Evolutionary conservation across 1,140 invertebrate species (phyloP).

Genomic region (Zelostemma sp.): DNA sequence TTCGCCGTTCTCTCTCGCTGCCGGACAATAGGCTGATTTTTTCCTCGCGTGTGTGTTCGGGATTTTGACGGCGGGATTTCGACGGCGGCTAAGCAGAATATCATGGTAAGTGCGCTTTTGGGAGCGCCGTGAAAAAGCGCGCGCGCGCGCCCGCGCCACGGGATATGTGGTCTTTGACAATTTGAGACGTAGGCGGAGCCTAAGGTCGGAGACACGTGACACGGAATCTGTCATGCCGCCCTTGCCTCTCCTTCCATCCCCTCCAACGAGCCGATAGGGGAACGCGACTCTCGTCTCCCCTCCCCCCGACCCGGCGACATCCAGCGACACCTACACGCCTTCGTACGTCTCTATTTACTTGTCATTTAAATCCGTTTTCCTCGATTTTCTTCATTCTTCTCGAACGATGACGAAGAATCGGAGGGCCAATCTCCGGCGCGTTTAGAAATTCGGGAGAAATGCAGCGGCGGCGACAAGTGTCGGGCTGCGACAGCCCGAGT

Average conservation of each 20-base stretch:
- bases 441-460: conserved; percentile 25
- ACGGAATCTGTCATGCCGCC: conserved; percentile 70
- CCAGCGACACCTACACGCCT: conserved; percentile 30
- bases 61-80: no score
- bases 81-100: no score
- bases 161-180: conserved; percentile 41
- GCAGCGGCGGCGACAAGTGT: conserved; percentile 40
- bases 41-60: no score
- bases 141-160: conserved; percentile 1
- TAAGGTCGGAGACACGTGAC: conserved; percentile 68
- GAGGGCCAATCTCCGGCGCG: not conserved
- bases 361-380: no score
- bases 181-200: conserved; percentile 64
- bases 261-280: conserved; percentile 25
- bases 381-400: not conserved
- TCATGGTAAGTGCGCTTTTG: no score
- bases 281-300: conserved; percentile 12
- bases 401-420: not conserved
- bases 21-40: no score
- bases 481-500: conserved; percentile 14
- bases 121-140: not conserved
- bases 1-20: no score
- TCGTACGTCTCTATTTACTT: not conserved
- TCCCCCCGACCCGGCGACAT: conserved; percentile 13
- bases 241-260: conserved; percentile 55